Percentiles rank a stretch among this genome's conserved stretches.
phyloP scores from a whole-genome alignment of 2,888 invertebrate genomes.

The Eutolmus rufibarbis region DNA sequence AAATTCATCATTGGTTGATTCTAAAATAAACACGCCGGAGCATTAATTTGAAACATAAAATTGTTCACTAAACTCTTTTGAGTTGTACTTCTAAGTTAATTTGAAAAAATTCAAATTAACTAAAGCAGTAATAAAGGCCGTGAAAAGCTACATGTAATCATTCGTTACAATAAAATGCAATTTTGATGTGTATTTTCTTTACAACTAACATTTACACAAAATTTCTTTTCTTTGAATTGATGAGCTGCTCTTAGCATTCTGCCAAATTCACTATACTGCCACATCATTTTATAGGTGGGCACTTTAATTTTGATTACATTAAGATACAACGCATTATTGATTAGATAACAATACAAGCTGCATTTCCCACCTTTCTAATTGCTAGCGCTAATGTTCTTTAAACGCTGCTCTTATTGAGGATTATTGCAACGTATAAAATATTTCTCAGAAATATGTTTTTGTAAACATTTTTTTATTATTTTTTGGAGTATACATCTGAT shows the following conservation, averaged over 20 bases:
- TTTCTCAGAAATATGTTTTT: neutral
- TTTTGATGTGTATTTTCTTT: neutral
- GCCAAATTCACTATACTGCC: neutral
- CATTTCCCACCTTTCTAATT: neutral
- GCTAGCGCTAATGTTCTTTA: neutral
- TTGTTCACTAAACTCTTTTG: neutral
- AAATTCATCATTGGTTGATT: neutral
- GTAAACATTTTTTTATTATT: neutral
- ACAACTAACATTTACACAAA: neutral
- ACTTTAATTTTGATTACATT: conserved; percentile 2
- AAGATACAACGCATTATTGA: neutral
- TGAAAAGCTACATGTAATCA: neutral
- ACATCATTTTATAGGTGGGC: neutral
- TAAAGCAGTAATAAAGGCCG: neutral
- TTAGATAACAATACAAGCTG: neutral
- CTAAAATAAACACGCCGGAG: neutral
- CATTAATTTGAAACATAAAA: neutral
- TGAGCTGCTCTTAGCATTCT: neutral
- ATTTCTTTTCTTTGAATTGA: neutral
- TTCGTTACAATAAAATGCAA: neutral
- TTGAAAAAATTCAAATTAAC: neutral
- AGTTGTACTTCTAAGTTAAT: neutral
- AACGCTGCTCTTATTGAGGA: neutral
- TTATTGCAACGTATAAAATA: neutral
- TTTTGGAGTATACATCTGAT: neutral